Conservation (phyloP, 2,888 invertebrate species). For the Sceliomorpha sp. region DNA sequence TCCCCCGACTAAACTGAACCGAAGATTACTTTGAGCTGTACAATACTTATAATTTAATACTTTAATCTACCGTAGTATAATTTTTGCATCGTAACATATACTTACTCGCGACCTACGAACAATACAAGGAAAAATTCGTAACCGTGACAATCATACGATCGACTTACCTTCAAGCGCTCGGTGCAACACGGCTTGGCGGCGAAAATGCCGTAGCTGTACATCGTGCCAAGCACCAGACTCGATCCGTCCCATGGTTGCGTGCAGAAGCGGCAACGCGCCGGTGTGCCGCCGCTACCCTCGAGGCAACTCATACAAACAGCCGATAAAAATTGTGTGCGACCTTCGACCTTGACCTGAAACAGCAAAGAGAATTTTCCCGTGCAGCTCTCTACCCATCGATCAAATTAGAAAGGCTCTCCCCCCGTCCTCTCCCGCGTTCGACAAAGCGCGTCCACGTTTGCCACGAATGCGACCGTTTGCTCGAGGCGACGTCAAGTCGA, state of each 20-base stretch:
- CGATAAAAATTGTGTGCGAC: conserved; percentile 93
- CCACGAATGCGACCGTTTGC: conserved; percentile 1
- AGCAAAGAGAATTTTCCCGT: conserved; percentile 37
- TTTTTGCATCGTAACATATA: too few relatives aligned
- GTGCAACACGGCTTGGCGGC: conserved; percentile 98
- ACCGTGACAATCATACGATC: not conserved
- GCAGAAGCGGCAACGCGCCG: conserved; percentile 92
- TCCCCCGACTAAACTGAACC: too few relatives aligned
- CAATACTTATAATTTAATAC: too few relatives aligned
- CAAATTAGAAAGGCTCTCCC: conserved; percentile 11
- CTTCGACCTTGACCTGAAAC: conserved; percentile 93
- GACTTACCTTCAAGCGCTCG: conserved; percentile 91
- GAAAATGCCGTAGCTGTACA: conserved; percentile 99
- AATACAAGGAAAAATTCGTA: not conserved
- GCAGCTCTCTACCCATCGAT: conserved; percentile 21
- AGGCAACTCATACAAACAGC: conserved; percentile 97
- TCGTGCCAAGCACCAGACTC: conserved; percentile 95
- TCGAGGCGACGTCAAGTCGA: too few relatives aligned
- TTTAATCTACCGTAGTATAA: too few relatives aligned
- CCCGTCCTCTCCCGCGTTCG: not conserved
- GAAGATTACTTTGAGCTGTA: too few relatives aligned
- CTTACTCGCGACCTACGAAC: too few relatives aligned
- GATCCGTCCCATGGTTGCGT: conserved; percentile 95
- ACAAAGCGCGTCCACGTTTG: conserved; percentile 7
- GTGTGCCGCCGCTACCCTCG: conserved; percentile 88